A percentile compares a stretch with the other conserved stretches of the same genome.
These are phyloP conservation scores for Amphipoea oculea DNA, from an alignment of 2,888 invertebrate species.

Conservation along the genomic window DNA sequence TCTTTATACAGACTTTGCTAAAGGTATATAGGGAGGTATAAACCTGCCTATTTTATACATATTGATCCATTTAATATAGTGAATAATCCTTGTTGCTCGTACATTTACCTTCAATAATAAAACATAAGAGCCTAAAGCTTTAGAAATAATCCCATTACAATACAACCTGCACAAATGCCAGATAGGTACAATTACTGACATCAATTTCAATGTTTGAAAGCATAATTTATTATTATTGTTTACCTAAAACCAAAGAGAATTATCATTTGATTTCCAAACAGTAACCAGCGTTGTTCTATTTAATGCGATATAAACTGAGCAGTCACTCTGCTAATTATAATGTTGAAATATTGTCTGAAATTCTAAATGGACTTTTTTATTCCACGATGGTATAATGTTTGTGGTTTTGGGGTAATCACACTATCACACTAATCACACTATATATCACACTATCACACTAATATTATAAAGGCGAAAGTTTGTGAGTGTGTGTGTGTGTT, in stretches of 20 bases:
- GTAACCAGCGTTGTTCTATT: slow-evolving; percentile 6
- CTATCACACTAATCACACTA: too few relatives aligned
- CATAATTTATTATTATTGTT: slow-evolving; percentile 31
- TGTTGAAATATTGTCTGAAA: slow-evolving; percentile 6
- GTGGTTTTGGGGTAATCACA: not conserved
- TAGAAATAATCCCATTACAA: slow-evolving; percentile 17
- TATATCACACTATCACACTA: too few relatives aligned
- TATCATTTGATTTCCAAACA: slow-evolving; percentile 32
- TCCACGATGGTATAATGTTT: not conserved
- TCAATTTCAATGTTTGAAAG: slow-evolving; percentile 30
- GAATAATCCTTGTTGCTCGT: not conserved
- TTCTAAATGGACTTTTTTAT: not conserved
- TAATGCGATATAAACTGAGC: slow-evolving; percentile 4
- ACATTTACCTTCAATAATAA: not conserved
- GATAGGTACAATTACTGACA: slow-evolving; percentile 18
- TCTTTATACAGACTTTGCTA: not conserved
- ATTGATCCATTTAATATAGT: not conserved
- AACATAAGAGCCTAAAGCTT: not conserved
- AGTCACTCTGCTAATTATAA: slow-evolving; percentile 11
- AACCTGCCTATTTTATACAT: too few relatives aligned
- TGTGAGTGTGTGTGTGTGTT: too few relatives aligned
- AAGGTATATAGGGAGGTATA: too few relatives aligned
- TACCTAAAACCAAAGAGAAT: slow-evolving; percentile 25
- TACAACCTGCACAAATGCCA: slow-evolving; percentile 3
- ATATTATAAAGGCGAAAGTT: too few relatives aligned